Evolutionary conservation across 2,113 vertebrate species (phyloP).

Genomic region (Hystrix brachyura): DNA sequence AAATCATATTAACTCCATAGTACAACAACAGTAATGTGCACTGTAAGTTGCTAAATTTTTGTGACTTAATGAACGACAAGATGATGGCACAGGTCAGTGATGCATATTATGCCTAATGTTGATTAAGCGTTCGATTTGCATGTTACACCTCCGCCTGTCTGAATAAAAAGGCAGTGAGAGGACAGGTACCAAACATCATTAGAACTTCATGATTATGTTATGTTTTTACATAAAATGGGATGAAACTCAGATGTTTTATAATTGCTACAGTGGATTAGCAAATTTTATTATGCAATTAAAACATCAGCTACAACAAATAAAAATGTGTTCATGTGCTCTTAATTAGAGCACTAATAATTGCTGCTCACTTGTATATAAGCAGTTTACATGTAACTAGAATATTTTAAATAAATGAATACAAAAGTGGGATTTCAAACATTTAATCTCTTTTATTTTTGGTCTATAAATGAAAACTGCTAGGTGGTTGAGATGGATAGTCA

Average conservation of each 20-base stretch:
- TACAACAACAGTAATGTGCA: not conserved
- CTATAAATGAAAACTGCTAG: constrained; percentile 17
- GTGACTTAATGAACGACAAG: constrained; percentile 42
- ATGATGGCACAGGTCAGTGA: not conserved
- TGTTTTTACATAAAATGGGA: constrained; percentile 65
- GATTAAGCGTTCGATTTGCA: constrained; percentile 41
- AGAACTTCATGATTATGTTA: constrained; percentile 20
- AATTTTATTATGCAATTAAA: constrained; percentile 80
- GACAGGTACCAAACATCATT: constrained; percentile 5
- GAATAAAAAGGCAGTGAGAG: not conserved
- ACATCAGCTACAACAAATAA: constrained; percentile 75
- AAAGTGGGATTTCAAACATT: constrained; percentile 60
- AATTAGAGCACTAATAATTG: constrained; percentile 78
- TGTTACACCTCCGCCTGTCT: not conserved
- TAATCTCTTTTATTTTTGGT: not conserved
- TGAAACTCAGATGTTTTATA: constrained; percentile 67
- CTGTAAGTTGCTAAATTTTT: constrained; percentile 63
- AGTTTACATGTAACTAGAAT: constrained; percentile 62
- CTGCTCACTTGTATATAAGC: constrained; percentile 74
- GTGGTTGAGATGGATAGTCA: not conserved
- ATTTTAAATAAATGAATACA: constrained; percentile 61
- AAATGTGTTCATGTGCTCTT: constrained; percentile 74
- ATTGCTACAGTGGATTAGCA: constrained; percentile 66
- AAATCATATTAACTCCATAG: constrained; percentile 44
- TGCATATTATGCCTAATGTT: constrained; percentile 54